Conservation (phyloP, 2,888 invertebrate genomes). For the Limnephilus lunatus region DNA sequence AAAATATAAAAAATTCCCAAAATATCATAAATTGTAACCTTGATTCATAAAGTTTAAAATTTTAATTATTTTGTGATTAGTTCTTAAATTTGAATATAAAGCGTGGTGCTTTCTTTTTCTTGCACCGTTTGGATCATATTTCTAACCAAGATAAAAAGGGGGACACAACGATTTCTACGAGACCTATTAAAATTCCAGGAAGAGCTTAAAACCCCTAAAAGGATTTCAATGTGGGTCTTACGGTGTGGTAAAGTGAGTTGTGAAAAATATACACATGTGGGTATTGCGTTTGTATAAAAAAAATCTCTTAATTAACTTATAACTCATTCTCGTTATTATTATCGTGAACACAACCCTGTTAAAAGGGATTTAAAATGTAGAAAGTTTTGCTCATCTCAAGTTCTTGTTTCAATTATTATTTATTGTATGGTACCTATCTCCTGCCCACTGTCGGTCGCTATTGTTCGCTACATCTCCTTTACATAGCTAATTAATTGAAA, state of each 20-base stretch:
- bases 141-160: no score
- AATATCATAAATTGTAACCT: no score
- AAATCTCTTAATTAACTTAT: background rate
- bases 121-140: no score
- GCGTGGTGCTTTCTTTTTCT: no score
- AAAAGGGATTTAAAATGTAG: background rate
- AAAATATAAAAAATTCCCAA: no score
- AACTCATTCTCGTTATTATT: background rate
- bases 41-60: no score
- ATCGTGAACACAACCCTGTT: background rate
- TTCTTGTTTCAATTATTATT: no score
- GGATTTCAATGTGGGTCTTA: background rate
- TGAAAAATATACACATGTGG: background rate
- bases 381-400: background rate
- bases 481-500: background rate
- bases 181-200: background rate
- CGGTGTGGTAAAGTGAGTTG: background rate
- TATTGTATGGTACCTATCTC: no score
- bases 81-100: no score
- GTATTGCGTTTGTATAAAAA: background rate
- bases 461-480: background rate
- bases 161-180: no score
- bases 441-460: background rate
- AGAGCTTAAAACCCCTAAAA: background rate
- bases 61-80: no score